A percentile compares a stretch with the other conserved stretches of the same genome.
Evolutionary conservation across 2,113 vertebrate genomes (phyloP).

Genomic region (Phocoena phocoena): DNA sequence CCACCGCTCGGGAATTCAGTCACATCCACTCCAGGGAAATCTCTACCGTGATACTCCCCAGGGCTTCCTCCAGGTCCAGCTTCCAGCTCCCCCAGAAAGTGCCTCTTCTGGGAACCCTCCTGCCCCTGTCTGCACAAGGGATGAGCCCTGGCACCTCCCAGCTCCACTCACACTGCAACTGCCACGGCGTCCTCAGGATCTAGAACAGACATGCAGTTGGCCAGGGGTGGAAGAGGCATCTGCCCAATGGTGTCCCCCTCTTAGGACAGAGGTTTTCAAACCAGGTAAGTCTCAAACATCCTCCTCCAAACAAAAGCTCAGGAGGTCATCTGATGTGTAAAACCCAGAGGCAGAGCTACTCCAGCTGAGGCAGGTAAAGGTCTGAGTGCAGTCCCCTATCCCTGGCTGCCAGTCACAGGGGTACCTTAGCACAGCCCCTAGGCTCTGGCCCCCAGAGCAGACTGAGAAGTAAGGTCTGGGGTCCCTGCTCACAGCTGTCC

Average conservation of each 20-base stretch:
- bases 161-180: not conserved
- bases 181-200: not conserved
- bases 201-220: not conserved
- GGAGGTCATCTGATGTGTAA: not conserved
- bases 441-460: not conserved
- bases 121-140: not conserved
- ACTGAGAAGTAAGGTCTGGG: not conserved
- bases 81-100: not conserved
- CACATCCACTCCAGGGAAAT: not conserved
- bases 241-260: not conserved
- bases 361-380: not conserved
- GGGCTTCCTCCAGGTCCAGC: not conserved
- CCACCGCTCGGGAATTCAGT: not conserved
- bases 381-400: not conserved
- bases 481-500: not conserved
- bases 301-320: constrained; percentile 7
- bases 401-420: not conserved
- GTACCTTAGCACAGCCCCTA: not conserved
- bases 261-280: not conserved
- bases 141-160: not conserved
- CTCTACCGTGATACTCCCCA: not conserved
- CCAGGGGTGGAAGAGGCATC: no score
- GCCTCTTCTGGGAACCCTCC: not conserved
- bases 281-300: not conserved
- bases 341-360: not conserved